Evolutionary conservation across 2,888 invertebrate genomes (phyloP).

Genomic region (Stegophylla sp.): DNA sequence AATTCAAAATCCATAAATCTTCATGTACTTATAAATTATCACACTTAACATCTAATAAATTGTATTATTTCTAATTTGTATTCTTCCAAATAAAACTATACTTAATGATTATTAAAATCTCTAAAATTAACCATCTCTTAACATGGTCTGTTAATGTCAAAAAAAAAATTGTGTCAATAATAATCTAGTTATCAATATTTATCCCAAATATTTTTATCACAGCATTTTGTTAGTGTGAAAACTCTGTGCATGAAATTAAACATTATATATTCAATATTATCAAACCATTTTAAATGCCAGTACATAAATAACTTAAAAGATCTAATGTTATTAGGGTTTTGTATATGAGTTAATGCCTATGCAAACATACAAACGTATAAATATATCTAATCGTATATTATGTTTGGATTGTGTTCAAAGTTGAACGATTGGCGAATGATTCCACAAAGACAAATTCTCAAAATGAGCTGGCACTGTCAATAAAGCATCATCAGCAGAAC

Average conservation of each 20-base stretch:
- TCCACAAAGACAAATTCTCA: conserved; percentile 67
- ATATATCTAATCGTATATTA: conserved; percentile 33
- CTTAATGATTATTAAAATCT: conserved; percentile 19
- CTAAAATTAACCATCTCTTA: conserved; percentile 16
- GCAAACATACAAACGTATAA: conserved; percentile 26
- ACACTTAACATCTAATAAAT: conserved; percentile 7
- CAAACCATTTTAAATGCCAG: conserved; percentile 49
- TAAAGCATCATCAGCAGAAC: conserved; percentile 76
- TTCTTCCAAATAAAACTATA: conserved; percentile 24
- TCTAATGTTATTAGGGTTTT: conserved; percentile 28
- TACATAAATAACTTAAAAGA: conserved; percentile 20
- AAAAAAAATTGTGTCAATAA: conserved; percentile 21
- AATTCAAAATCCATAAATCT: conserved; percentile 9
- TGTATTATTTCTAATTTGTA: neutral
- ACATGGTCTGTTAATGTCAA: conserved; percentile 18
- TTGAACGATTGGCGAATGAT: conserved; percentile 53
- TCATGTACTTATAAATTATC: neutral
- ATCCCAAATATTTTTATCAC: conserved; percentile 23
- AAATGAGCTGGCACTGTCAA: conserved; percentile 79
- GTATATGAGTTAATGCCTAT: conserved; percentile 9
- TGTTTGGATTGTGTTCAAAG: conserved; percentile 44
- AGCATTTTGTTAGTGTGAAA: conserved; percentile 15
- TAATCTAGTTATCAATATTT: conserved; percentile 28
- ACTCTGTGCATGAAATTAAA: conserved; percentile 16
- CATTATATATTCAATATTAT: conserved; percentile 7